Evolutionary conservation across 2,113 vertebrate genomes (phyloP), one percentile per base, ranked within the genome.

Genomic region (Gymnorhina tibicen): DNA sequence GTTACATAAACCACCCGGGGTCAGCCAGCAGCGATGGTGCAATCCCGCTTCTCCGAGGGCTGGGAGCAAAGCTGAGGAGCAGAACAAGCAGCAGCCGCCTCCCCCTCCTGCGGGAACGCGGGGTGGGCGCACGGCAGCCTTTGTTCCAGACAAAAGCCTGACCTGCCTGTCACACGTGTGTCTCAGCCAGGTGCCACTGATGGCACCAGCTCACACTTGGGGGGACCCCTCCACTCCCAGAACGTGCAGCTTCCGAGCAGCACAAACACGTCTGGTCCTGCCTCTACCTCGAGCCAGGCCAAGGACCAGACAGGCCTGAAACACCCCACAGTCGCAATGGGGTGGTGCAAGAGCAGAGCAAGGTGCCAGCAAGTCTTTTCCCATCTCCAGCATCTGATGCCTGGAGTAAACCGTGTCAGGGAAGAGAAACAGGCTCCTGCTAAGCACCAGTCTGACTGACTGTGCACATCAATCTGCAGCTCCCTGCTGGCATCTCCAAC

Each of bases 71-170:
- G 66, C 18, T 84, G 53, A 53, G 62, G 47, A 85, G 59, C 46
- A 19, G 11, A 74, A n/a, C 5, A 11, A 24, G 70, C 13, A 79
- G 56, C 58, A 84, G 55, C n/a, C 39, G 32, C 18, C 27, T 46
- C n/a, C 28, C 22, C 16, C 21, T 30, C 15, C 67, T 24, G 27
- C 1, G 11, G 79, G 47, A 39, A 23, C 21, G 6, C 0, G 0
- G 23, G 50, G 26, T 74, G 77, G 24, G 23, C 1, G 5, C 6
- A 26, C 7, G 3, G 59, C 66, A 72, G 80, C 47, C 39, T 66
- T 5, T 28, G 41, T 0, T 74, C 4, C 19, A 22, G 21, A 24
- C 37, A 56, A 33, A 56, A 80, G 46, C 76, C 63, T 2, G 5
- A 44, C 64, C 82, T 28, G 41, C 11, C 4, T 9, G 76, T 46